A percentile compares a stretch with the other conserved stretches of the same genome.
Evolutionary conservation across 2,797 vertebrate species (phyloP).

Genomic region (Tragopan temminckii): DNA sequence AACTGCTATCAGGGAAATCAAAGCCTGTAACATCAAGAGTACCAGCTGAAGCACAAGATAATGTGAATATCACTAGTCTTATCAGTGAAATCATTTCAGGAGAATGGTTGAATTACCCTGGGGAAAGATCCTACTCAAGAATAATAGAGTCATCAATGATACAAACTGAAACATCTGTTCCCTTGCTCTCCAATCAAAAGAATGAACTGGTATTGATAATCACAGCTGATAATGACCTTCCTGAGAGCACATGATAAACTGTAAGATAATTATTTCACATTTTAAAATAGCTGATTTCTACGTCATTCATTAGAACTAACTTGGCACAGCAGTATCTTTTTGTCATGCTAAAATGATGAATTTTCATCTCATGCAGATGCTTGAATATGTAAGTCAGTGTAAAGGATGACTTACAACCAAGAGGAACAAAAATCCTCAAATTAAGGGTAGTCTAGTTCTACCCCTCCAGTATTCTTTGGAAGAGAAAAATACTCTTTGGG

Average conservation of each 20-base stretch:
- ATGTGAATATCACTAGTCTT: neutral
- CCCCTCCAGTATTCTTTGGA: neutral
- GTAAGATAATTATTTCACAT: neutral
- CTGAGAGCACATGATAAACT: neutral
- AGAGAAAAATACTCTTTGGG: neutral
- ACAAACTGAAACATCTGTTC: conserved; percentile 30
- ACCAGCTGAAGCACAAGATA: conserved; percentile 21
- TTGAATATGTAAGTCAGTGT: neutral
- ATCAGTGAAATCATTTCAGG: conserved; percentile 20
- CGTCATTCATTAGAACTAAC: neutral
- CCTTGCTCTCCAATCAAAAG: neutral
- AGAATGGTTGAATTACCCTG: conserved; percentile 26
- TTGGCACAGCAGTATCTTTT: neutral
- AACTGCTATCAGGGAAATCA: neutral
- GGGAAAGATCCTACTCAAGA: neutral
- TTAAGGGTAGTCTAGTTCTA: neutral
- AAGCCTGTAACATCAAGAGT: neutral
- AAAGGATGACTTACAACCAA: neutral
- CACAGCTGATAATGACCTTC: neutral
- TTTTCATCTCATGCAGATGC: conserved; percentile 26
- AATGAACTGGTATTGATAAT: conserved; percentile 18
- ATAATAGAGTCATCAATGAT: conserved; percentile 1
- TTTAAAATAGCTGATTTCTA: conserved; percentile 24
- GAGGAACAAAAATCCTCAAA: neutral
- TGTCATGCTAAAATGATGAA: conserved; percentile 15